phyloP scores from a whole-genome alignment of 2,113 vertebrate species.

The Spheniscus mendiculus region DNA sequence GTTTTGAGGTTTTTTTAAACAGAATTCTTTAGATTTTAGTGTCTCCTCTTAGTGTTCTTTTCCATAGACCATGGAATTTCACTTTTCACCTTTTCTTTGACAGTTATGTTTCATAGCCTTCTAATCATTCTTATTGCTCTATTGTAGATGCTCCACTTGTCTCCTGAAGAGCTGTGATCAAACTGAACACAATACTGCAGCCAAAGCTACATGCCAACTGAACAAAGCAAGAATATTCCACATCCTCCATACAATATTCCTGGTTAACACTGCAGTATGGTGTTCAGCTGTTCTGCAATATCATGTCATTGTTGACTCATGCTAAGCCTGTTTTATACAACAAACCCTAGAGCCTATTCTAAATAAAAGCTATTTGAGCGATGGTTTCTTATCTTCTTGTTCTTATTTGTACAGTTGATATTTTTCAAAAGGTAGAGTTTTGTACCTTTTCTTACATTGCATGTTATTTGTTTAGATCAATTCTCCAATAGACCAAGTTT shows the following conservation, averaged over 20 bases:
- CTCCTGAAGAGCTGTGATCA: background rate
- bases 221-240: background rate
- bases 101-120: background rate
- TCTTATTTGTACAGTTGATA: background rate
- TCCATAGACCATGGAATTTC: background rate
- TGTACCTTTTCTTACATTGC: background rate
- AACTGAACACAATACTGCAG: background rate
- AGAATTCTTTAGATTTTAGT: background rate
- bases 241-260: background rate
- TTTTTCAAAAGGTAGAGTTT: background rate
- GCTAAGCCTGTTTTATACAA: background rate
- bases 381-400: background rate
- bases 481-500: background rate
- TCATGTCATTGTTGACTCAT: background rate
- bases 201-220: background rate
- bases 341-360: background rate
- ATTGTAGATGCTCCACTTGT: background rate
- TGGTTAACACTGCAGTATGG: background rate
- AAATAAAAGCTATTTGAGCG: background rate
- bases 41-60: background rate
- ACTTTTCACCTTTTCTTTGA: background rate
- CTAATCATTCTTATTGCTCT: background rate
- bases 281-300: background rate
- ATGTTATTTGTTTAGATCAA: background rate
- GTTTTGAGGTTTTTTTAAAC: background rate